Evolutionary conservation across 2,113 vertebrate species (phyloP), one percentile per base, ranked within the genome.

Genomic region (Craseonycteris thonglongyai): DNA sequence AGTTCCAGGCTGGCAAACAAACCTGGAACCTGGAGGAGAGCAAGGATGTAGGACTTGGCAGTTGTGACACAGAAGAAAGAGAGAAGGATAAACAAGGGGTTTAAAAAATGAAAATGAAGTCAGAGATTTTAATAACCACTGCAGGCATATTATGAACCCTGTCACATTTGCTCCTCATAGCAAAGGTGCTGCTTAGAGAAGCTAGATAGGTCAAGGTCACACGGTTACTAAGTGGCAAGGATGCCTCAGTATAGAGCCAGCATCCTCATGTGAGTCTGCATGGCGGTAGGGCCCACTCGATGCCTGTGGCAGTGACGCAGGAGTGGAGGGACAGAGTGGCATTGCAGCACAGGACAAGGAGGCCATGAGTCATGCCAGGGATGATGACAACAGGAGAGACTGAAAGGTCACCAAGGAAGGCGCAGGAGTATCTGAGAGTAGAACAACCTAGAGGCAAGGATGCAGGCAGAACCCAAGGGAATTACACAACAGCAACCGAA

Each of bases 231-330:
- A 75, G 59, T 51, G 33, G 26, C 65, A 24, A 74, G 86, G 82
- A 90, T 2, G 4, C 22, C 59, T 49, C 38, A 35, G 9, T 5
- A 22, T 35, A 26, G 51, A 35, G 35, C 26, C 76, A 56, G 12
- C 6, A 1, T 33, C 24, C 24, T 2, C 21, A 4, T 5, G 26
- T 28, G 11, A 30, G 40, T 40, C 0, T 63, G 51, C 6, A 4
- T 1, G 9, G 16, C 1, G 2, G 15, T 4, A 15, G 22, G 21
- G 40, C 28, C 68, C 26, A 28, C 26, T 42, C 28, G 18, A 22
- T 5, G 26, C 7, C 63, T 26, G 10, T 1, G 6, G 61, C 54
- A 28, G 15, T 13, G 75, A 40, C 5, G 42, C 35, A 38, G 16
- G n/a, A 10, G 30, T 9, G 12, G 2, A 6, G n/a, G 30, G 49